These are phyloP conservation scores for Phalacrocorax brasilianus DNA, from an alignment of 2,113 vertebrate genomes.

Conservation along the genomic window DNA sequence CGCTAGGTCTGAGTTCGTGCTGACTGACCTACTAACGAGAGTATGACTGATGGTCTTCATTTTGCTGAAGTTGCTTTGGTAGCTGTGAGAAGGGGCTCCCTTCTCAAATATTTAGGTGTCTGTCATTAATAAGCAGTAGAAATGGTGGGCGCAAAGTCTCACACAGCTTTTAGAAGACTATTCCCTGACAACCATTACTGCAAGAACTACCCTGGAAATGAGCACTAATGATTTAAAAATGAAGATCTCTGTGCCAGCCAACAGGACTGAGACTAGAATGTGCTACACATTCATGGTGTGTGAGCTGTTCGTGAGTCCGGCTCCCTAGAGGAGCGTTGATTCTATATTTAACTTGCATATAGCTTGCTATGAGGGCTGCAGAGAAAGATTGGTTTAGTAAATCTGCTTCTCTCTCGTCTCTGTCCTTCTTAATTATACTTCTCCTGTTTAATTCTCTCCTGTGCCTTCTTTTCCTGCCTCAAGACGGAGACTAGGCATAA, in stretches of 20 bases:
- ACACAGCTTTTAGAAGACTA: not conserved
- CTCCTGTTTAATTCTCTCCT: not conserved
- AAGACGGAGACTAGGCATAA: not conserved
- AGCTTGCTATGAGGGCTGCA: not conserved
- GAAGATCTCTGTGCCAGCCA: not conserved
- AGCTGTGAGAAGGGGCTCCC: not conserved
- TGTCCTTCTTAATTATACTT: not conserved
- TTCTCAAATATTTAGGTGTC: not conserved
- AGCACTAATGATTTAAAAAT: not conserved
- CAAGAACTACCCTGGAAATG: not conserved
- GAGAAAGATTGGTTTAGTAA: not conserved
- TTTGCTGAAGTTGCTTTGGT: not conserved
- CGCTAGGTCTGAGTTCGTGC: not conserved
- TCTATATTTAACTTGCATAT: slow-evolving; percentile 25
- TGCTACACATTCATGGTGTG: not conserved
- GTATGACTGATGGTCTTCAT: not conserved
- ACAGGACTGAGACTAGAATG: not conserved
- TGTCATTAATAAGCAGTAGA: slow-evolving; percentile 41
- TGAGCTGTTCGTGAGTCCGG: not conserved
- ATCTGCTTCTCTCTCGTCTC: not conserved
- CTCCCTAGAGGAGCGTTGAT: not conserved
- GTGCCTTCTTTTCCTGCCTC: not conserved
- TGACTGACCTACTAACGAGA: not conserved
- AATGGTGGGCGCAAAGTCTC: not conserved
- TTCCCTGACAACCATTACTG: not conserved